Evolutionary conservation across 2,797 vertebrate genomes (phyloP).

Genomic region (Alcedo atthis): DNA sequence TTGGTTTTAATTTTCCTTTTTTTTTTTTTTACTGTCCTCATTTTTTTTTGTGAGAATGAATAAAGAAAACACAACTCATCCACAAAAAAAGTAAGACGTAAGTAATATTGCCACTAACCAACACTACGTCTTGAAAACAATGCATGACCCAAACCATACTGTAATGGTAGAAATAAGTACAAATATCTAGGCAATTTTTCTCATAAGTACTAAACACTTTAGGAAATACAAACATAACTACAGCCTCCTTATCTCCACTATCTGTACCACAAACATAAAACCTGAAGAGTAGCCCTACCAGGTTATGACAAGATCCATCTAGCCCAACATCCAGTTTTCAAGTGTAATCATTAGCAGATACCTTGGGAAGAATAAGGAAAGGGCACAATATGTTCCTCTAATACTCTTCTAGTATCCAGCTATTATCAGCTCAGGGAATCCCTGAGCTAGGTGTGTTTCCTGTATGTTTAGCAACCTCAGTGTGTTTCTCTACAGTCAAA

Average conservation of each 20-base stretch:
- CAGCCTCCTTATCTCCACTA: background rate
- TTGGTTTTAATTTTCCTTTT: background rate
- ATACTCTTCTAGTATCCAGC: background rate
- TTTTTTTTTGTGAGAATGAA: conserved; percentile 2
- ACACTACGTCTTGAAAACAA: background rate
- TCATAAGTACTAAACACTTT: background rate
- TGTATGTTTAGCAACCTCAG: background rate
- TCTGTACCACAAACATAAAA: background rate
- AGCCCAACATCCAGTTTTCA: background rate
- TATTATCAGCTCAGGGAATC: background rate
- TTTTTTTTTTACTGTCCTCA: background rate
- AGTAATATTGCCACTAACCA: background rate
- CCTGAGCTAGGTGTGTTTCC: background rate
- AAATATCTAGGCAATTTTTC: background rate
- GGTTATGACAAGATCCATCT: background rate
- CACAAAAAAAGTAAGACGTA: background rate
- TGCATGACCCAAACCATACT: background rate
- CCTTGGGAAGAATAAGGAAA: background rate
- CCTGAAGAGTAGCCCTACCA: background rate
- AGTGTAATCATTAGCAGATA: background rate
- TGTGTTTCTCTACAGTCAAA: background rate
- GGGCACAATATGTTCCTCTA: background rate
- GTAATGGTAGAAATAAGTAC: background rate
- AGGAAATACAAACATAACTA: background rate
- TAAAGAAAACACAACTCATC: background rate